Conservation (phyloP, 2,888 invertebrate genomes). For the Phaonia tiefii region DNA sequence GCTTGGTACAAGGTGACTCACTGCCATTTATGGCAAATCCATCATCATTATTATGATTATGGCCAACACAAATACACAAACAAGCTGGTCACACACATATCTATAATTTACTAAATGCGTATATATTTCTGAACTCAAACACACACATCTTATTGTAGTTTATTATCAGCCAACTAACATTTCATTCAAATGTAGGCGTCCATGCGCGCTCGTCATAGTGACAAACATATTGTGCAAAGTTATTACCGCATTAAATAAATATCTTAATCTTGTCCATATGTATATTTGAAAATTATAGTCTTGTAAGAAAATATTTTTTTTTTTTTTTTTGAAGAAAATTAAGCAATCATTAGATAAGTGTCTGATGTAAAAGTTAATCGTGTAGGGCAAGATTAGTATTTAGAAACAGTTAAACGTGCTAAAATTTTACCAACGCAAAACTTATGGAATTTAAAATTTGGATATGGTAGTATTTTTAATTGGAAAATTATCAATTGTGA, state of each 20-base stretch:
- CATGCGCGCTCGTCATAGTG: neutral
- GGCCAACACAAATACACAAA: constrained; percentile 24
- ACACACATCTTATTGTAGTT: constrained; percentile 7
- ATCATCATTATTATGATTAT: constrained; percentile 46
- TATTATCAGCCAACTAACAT: constrained; percentile 30
- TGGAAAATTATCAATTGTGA: too few species aligned
- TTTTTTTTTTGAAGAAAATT: too few species aligned
- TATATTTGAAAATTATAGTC: neutral
- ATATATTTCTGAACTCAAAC: neutral
- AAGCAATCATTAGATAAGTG: too few species aligned
- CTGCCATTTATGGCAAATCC: constrained; percentile 59
- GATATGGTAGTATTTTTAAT: too few species aligned
- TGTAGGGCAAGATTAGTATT: too few species aligned
- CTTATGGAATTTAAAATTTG: too few species aligned
- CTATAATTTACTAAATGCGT: too few species aligned
- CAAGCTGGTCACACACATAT: constrained; percentile 22
- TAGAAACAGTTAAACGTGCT: too few species aligned
- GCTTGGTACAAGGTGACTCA: constrained; percentile 64
- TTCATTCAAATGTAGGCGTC: constrained; percentile 53
- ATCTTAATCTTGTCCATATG: constrained; percentile 45
- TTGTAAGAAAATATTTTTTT: neutral
- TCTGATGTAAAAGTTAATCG: too few species aligned
- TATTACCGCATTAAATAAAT: constrained; percentile 50
- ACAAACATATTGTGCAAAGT: constrained; percentile 16
- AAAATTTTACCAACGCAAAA: too few species aligned